Percentiles rank a stretch among this genome's conserved stretches.
Conservation (phyloP, 35 echinoderm and acorn worm species). For the Apostichopus japonicus region DNA sequence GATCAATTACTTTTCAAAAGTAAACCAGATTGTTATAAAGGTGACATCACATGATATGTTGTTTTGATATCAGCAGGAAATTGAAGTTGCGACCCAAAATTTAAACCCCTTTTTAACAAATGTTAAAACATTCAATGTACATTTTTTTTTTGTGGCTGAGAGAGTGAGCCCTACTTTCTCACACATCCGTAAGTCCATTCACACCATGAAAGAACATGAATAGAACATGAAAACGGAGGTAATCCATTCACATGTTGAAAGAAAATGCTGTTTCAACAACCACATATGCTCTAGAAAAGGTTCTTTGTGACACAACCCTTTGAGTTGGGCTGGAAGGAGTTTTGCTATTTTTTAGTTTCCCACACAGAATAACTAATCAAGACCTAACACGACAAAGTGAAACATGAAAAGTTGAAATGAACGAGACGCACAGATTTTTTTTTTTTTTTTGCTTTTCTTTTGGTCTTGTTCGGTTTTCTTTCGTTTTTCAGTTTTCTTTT, state of each 20-base stretch:
- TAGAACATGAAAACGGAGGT: neutral
- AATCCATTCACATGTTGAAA: neutral
- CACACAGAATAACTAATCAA: no score
- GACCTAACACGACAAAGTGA: no score
- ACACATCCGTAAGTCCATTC: neutral
- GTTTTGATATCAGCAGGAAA: neutral
- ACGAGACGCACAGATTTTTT: no score
- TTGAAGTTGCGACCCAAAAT: neutral
- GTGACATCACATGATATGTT: neutral
- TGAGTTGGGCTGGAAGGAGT: no score
- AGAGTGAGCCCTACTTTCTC: neutral
- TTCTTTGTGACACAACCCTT: no score
- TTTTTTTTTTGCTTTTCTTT: no score
- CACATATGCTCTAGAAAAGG: no score
- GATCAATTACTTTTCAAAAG: neutral
- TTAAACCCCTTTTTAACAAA: neutral
- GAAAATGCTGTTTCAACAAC: no score
- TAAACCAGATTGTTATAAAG: neutral
- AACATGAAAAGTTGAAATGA: no score
- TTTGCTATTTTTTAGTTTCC: no score
- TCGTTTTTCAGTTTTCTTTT: no score
- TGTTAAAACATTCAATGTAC: neutral
- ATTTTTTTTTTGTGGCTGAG: neutral
- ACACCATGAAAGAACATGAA: neutral
- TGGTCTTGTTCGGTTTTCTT: no score